Conservation (phyloP, 1,140 invertebrate genomes). For the Meloidogyne floridensis region DNA sequence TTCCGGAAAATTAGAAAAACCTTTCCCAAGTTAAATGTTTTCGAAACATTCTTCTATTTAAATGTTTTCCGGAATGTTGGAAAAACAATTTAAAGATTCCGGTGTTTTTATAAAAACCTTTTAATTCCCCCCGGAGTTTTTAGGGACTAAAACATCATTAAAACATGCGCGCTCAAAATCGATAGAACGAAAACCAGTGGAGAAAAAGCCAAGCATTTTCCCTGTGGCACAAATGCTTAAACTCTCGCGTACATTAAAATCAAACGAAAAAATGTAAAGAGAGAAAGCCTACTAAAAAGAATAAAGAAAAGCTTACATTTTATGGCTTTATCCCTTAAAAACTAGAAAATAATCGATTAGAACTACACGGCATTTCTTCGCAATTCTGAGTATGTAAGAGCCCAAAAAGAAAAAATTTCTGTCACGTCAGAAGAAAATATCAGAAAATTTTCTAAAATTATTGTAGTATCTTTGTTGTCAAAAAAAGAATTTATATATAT, state of each 20-base stretch:
- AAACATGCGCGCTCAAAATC: neutral
- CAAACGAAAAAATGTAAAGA: neutral
- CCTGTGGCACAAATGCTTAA: neutral
- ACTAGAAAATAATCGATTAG: neutral
- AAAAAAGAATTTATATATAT: no score
- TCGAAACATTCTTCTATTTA: no score
- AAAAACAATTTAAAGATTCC: no score
- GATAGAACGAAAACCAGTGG: neutral
- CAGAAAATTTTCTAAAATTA: neutral
- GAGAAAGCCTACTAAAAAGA: slow-evolving; percentile 11
- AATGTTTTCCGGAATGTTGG: no score
- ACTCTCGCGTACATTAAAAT: neutral
- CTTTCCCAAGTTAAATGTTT: no score
- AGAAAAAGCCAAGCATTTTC: neutral
- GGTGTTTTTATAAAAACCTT: no score
- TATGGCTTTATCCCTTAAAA: neutral
- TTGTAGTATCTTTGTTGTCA: no score
- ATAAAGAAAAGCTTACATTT: neutral
- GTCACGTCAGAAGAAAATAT: neutral
- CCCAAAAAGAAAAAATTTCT: neutral
- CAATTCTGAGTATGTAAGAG: neutral
- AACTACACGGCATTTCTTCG: neutral
- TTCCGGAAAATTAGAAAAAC: no score
- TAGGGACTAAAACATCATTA: neutral
- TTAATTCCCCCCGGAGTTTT: neutral